These are phyloP conservation scores for Eupithecia centaureata DNA, from an alignment of 2,888 invertebrate species.

Conservation along the genomic window DNA sequence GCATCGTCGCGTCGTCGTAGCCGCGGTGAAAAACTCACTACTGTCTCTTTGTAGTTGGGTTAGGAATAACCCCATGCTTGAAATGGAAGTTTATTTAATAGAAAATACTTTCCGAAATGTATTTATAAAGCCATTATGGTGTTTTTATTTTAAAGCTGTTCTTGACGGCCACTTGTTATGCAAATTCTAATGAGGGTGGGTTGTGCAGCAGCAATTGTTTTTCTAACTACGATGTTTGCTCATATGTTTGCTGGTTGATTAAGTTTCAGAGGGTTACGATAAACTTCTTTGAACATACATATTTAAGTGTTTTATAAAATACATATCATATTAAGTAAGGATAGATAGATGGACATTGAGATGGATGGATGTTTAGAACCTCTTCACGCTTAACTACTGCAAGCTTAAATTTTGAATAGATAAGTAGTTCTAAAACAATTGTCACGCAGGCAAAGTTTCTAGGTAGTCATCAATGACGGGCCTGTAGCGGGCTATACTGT, in stretches of 20 bases:
- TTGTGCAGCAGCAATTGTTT: slow-evolving; percentile 55
- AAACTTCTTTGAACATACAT: not conserved
- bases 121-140: slow-evolving; percentile 80
- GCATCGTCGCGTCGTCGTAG: not conserved
- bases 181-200: slow-evolving; percentile 62
- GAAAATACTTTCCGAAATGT: slow-evolving; percentile 79
- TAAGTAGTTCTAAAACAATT: too few species aligned
- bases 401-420: too few species aligned
- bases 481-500: too few species aligned
- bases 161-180: slow-evolving; percentile 72
- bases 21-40: not conserved
- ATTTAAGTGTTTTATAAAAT: not conserved
- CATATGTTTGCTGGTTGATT: slow-evolving; percentile 57
- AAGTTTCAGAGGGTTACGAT: slow-evolving; percentile 43
- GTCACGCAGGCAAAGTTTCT: too few species aligned
- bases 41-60: slow-evolving; percentile 35
- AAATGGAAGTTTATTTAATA: slow-evolving; percentile 83
- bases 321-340: too few species aligned
- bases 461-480: too few species aligned
- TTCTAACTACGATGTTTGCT: slow-evolving; percentile 61
- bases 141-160: slow-evolving; percentile 74
- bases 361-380: too few species aligned
- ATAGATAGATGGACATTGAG: too few species aligned
- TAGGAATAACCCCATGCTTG: slow-evolving; percentile 48
- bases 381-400: too few species aligned